phyloP scores from a whole-genome alignment of 2,888 invertebrate species.

The Phytoseiulus persimilis region DNA sequence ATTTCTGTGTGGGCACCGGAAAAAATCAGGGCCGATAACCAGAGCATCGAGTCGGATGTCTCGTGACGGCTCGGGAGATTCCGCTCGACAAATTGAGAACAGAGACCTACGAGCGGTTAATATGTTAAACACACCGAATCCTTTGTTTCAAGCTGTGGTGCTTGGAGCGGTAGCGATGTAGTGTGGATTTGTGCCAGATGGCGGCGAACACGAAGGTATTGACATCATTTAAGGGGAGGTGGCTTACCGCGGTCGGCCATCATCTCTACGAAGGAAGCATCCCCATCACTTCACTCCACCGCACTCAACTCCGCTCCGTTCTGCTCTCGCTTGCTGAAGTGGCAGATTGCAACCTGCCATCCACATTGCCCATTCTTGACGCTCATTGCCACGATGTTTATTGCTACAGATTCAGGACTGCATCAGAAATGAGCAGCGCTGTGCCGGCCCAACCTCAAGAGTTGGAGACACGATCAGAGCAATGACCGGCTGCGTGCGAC shows the following conservation, averaged over 20 bases:
- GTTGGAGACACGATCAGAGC: not conserved
- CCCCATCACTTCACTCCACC: not conserved
- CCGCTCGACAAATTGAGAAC: not conserved
- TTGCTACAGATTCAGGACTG: not conserved
- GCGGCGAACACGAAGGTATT: not conserved
- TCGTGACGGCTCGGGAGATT: too few species aligned
- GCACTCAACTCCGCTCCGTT: not conserved
- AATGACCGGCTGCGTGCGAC: not conserved
- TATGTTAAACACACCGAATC: not conserved
- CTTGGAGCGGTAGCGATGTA: not conserved
- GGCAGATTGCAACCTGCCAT: not conserved
- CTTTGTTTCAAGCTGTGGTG: not conserved
- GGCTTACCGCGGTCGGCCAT: not conserved
- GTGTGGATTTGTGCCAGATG: not conserved
- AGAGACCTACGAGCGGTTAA: not conserved
- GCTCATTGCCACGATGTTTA: not conserved
- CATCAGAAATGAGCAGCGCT: not conserved
- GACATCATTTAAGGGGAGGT: not conserved
- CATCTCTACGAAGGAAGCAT: not conserved
- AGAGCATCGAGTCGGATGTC: too few species aligned
- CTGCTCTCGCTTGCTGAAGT: not conserved
- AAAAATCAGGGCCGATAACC: too few species aligned
- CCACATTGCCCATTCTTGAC: not conserved
- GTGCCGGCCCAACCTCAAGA: not conserved
- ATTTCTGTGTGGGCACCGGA: too few species aligned